Percentiles rank a stretch among this genome's conserved stretches.
These are phyloP conservation scores for Rhinoptilus africanus DNA, from an alignment of 2,113 vertebrate genomes.

Conservation along the genomic window DNA sequence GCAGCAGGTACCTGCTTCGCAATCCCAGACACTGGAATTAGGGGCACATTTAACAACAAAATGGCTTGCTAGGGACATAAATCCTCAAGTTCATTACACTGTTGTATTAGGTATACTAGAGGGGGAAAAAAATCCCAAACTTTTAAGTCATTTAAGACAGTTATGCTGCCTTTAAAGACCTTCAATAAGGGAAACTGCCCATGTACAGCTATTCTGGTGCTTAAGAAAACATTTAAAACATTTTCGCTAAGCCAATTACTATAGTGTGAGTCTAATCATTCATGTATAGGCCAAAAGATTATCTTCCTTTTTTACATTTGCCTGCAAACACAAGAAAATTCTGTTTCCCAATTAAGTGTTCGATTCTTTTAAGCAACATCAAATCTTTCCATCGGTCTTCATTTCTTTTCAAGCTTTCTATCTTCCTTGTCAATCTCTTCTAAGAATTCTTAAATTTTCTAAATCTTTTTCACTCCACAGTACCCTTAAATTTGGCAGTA, in stretches of 20 bases:
- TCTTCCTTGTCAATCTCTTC: neutral
- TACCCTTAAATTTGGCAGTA: neutral
- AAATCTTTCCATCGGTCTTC: neutral
- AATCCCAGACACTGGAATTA: neutral
- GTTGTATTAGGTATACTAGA: neutral
- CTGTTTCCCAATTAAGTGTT: neutral
- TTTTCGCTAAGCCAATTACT: neutral
- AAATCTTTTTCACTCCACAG: neutral
- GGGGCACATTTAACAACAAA: neutral
- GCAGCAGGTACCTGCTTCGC: neutral
- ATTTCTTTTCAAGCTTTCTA: neutral
- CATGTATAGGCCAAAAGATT: neutral
- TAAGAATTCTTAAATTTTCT: neutral
- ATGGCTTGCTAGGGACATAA: neutral
- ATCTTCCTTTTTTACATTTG: neutral
- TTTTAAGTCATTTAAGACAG: neutral
- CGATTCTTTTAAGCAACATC: neutral
- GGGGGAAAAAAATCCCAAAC: fast-evolving
- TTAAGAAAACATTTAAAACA: neutral
- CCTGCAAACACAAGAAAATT: neutral
- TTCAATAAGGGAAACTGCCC: neutral
- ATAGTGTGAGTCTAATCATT: neutral
- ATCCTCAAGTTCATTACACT: neutral
- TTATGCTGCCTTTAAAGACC: neutral
- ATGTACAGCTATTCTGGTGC: neutral